phyloP scores from a whole-genome alignment of 1,140 invertebrate species.

The Aporrectodea caliginosa region DNA sequence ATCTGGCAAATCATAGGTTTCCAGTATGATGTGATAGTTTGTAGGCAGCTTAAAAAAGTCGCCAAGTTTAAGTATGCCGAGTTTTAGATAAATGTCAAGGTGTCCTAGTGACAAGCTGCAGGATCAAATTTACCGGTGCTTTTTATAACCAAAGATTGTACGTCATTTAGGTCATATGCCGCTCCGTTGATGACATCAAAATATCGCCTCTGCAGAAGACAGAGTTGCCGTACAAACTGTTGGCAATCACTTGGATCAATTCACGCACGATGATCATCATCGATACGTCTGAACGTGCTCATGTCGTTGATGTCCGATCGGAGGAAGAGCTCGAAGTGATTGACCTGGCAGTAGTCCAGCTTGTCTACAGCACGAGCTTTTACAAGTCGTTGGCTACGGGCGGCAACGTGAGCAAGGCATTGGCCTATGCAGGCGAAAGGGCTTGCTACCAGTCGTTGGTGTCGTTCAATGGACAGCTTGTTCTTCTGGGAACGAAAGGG shows the following conservation, averaged over 20 bases:
- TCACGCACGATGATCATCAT: conserved; percentile 76
- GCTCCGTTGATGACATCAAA: conserved; percentile 58
- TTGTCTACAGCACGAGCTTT: conserved; percentile 84
- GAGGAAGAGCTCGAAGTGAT: conserved; percentile 66
- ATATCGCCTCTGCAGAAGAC: conserved; percentile 67
- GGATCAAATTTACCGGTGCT: too few species aligned
- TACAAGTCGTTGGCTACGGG: conserved; percentile 80
- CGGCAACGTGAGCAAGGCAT: conserved; percentile 70
- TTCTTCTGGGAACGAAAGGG: conserved; percentile 76
- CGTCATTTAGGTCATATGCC: conserved; percentile 52
- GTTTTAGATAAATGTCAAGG: too few species aligned
- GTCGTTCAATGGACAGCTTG: conserved; percentile 73
- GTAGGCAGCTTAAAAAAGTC: too few species aligned
- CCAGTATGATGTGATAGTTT: too few species aligned
- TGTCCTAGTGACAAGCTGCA: too few species aligned
- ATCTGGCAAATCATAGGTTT: too few species aligned
- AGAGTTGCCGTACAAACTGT: conserved; percentile 65
- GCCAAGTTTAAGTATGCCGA: too few species aligned
- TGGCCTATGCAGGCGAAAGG: conserved; percentile 76
- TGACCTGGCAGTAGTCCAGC: conserved; percentile 66
- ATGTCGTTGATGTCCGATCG: conserved; percentile 81
- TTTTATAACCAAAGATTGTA: too few species aligned
- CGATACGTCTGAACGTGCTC: conserved; percentile 78
- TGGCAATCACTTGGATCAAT: conserved; percentile 75
- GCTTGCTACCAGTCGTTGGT: conserved; percentile 87